Conservation (phyloP, 2,888 invertebrate species). For the Microctonus brassicae region DNA sequence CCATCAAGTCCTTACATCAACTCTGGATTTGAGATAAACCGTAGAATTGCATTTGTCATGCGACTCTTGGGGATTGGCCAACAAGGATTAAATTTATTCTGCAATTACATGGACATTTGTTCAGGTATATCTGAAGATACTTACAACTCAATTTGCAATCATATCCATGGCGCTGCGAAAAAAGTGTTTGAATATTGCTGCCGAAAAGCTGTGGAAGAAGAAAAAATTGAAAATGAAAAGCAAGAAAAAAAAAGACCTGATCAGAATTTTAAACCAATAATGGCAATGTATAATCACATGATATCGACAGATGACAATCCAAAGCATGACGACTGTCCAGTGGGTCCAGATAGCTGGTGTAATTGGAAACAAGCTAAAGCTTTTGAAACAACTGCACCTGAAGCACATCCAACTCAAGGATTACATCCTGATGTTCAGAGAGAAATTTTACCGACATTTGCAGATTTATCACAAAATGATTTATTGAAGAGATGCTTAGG, state of each 20-base stretch:
- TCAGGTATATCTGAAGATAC: conserved; percentile 38
- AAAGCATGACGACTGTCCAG: conserved; percentile 49
- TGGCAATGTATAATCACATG: conserved; percentile 47
- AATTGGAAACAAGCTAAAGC: conserved; percentile 44
- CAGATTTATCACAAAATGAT: no score
- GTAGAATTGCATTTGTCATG: conserved; percentile 53
- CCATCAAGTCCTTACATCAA: no score
- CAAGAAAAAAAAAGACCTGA: conserved; percentile 23
- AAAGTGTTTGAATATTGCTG: conserved; percentile 37
- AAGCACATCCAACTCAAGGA: no score
- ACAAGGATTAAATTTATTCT: conserved; percentile 54
- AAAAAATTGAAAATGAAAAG: conserved; percentile 44
- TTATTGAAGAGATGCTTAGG: no score
- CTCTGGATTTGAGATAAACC: not conserved
- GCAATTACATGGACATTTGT: conserved; percentile 50
- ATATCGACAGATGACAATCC: conserved; percentile 49
- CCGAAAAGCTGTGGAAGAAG: conserved; percentile 36
- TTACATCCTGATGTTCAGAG: no score
- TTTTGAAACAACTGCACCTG: not conserved
- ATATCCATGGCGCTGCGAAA: conserved; percentile 40
- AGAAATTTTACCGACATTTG: no score
- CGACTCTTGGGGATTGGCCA: conserved; percentile 50
- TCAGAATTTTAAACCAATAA: conserved; percentile 35
- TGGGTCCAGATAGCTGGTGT: conserved; percentile 48
- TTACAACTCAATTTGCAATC: not conserved